phyloP scores from a whole-genome alignment of 2,113 vertebrate species.

The Vulpes vulpes region DNA sequence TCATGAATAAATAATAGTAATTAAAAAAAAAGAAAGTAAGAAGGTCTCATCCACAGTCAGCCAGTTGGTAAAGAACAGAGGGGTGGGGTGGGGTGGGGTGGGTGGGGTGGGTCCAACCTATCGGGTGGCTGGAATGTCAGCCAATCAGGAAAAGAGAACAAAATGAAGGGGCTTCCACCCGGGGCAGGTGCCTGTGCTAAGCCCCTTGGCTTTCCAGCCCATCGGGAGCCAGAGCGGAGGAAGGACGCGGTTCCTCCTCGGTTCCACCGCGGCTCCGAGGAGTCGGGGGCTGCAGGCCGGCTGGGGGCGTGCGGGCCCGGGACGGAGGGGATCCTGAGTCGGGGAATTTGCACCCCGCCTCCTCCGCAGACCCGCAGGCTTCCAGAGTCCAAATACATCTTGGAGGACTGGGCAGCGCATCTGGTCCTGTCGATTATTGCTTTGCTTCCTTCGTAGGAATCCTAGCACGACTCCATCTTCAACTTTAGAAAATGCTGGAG shows the following conservation, averaged over 20 bases:
- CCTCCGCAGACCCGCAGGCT: background rate
- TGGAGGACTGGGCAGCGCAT: background rate
- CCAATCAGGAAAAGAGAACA: background rate
- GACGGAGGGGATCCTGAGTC: background rate
- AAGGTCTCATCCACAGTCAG: background rate
- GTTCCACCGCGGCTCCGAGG: background rate
- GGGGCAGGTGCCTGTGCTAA: too few species aligned
- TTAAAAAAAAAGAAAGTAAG: background rate
- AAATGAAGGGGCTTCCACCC: background rate
- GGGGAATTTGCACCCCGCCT: background rate
- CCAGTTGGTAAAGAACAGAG: background rate
- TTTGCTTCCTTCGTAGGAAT: background rate
- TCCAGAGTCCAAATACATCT: background rate
- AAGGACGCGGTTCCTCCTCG: background rate
- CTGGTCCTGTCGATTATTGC: background rate
- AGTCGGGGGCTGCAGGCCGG: background rate
- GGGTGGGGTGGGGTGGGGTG: background rate
- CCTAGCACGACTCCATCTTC: background rate
- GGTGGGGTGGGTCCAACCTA: background rate
- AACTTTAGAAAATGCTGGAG: background rate
- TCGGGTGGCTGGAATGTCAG: too few species aligned
- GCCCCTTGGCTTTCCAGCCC: background rate
- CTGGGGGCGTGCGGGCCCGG: background rate
- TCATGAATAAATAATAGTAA: too few species aligned
- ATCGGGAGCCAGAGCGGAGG: background rate